These are phyloP conservation scores for Oikopleura vanhoeffeni DNA, from an alignment of 23 tunicate genomes.

Conservation along the genomic window DNA sequence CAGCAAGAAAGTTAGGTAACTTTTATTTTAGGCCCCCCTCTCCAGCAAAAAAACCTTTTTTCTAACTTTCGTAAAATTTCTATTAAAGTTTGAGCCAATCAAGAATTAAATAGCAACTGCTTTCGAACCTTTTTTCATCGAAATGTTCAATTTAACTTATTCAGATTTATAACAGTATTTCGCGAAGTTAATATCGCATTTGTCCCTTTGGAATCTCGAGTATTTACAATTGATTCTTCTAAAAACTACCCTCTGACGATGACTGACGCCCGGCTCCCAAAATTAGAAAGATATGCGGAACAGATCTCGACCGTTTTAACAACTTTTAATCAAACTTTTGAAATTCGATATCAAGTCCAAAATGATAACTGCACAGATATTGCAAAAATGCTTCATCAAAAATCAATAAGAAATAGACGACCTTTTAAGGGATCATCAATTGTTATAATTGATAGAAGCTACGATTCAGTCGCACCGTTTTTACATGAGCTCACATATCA, in stretches of 20 bases:
- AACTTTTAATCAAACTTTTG: background rate
- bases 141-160: too few species aligned
- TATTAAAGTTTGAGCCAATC: too few species aligned
- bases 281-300: background rate
- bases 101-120: too few species aligned
- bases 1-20: too few species aligned
- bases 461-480: slow-evolving; percentile 61
- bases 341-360: background rate
- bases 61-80: too few species aligned
- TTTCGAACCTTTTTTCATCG: too few species aligned
- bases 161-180: slow-evolving; percentile 35
- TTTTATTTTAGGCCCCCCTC: too few species aligned
- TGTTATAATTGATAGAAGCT: slow-evolving; percentile 60
- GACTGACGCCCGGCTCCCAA: background rate
- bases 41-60: too few species aligned
- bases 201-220: slow-evolving; percentile 89
- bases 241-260: background rate
- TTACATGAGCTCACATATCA: slow-evolving; percentile 92
- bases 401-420: background rate
- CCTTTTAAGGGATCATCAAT: background rate
- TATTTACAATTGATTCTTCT: background rate
- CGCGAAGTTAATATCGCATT: slow-evolving; percentile 94
- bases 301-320: background rate
- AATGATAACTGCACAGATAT: background rate
- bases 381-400: background rate